phyloP scores from a whole-genome alignment of 2,888 invertebrate species.

The Ceriagrion tenellum region DNA sequence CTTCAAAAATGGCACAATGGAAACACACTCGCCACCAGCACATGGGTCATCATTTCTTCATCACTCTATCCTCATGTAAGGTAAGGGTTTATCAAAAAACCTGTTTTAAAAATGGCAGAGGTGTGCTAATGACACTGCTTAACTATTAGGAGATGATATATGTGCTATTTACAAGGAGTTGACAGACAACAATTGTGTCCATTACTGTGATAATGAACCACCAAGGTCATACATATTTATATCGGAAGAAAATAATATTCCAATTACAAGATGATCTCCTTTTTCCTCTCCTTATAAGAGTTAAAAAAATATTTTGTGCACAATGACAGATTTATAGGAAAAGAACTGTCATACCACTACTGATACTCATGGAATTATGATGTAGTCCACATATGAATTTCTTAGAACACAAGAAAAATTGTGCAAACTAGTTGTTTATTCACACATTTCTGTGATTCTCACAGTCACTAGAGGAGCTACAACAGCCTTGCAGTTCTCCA shows the following conservation, averaged over 20 bases:
- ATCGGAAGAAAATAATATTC: neutral
- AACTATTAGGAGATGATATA: neutral
- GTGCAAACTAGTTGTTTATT: neutral
- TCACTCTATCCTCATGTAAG: slow-evolving; percentile 5
- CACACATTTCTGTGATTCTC: neutral
- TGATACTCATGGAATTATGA: neutral
- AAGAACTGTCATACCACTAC: neutral
- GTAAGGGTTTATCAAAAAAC: neutral
- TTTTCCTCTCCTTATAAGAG: neutral
- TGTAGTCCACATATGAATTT: neutral
- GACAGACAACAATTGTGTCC: slow-evolving; percentile 31
- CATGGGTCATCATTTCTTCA: neutral
- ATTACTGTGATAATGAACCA: neutral
- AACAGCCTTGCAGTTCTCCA: too few species aligned
- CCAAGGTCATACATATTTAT: neutral
- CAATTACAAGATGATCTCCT: neutral
- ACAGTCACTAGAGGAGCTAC: too few species aligned
- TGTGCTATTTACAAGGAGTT: slow-evolving; percentile 2
- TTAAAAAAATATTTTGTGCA: neutral
- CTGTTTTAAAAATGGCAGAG: slow-evolving; percentile 1
- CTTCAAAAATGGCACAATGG: neutral
- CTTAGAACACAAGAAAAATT: neutral
- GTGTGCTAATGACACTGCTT: neutral
- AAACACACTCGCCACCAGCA: neutral
- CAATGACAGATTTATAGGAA: neutral